Percentiles rank a stretch among this genome's conserved stretches.
These are phyloP conservation scores for Drosophila bunnanda DNA, from an alignment of 2,888 invertebrate genomes.

Conservation along the genomic window DNA sequence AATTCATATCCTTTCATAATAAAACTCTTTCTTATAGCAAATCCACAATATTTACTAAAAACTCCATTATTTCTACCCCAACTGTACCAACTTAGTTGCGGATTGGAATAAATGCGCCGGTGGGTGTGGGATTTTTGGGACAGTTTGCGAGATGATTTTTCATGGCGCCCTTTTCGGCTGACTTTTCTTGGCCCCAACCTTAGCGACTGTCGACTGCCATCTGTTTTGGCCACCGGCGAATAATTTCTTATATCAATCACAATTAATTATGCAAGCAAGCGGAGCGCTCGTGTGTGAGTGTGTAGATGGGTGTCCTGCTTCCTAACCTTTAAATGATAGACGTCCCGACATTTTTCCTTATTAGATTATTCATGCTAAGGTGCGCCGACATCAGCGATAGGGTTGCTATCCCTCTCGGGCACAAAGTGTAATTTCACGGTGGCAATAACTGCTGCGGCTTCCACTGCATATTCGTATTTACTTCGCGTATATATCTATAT, in stretches of 20 bases:
- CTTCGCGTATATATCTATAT: constrained; percentile 14
- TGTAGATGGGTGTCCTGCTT: constrained; percentile 7
- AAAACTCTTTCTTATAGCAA: neutral
- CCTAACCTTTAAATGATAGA: constrained; percentile 62
- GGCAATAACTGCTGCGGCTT: constrained; percentile 36
- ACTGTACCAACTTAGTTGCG: constrained; percentile 14
- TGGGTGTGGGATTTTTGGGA: constrained; percentile 59
- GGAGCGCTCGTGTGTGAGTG: constrained; percentile 12
- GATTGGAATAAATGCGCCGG: constrained; percentile 38
- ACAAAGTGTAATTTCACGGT: constrained; percentile 72
- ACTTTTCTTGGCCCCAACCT: constrained; percentile 18
- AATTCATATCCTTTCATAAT: neutral
- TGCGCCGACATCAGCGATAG: constrained; percentile 43
- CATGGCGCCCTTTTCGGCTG: constrained; percentile 62
- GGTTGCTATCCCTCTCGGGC: constrained; percentile 46
- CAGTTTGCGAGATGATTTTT: constrained; percentile 78
- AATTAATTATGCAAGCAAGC: constrained; percentile 72
- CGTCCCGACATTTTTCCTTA: constrained; percentile 66
- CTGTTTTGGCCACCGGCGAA: constrained; percentile 71
- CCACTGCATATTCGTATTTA: constrained; percentile 6
- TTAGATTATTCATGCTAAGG: constrained; percentile 73
- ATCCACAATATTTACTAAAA: too few relatives aligned
- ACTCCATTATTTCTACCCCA: neutral
- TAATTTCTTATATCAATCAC: constrained; percentile 81
- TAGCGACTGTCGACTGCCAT: constrained; percentile 45